Evolutionary conservation across 2,888 invertebrate species (phyloP).

Genomic region (Hoplodrina ambigua): DNA sequence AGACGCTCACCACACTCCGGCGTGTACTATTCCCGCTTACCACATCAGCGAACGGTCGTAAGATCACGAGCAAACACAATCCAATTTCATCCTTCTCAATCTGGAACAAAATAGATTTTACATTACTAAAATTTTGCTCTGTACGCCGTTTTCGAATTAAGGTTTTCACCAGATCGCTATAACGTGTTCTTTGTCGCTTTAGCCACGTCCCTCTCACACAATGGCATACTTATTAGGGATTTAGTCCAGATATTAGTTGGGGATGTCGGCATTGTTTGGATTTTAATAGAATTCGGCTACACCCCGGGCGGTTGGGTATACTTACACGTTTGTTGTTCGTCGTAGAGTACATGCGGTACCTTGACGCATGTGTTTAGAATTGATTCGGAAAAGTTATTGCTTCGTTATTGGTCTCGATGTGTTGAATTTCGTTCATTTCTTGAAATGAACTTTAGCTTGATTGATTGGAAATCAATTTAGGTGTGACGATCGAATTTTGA

Average conservation of each 20-base stretch:
- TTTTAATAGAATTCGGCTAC: constrained; percentile 89
- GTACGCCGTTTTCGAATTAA: constrained; percentile 43
- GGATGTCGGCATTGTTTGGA: constrained; percentile 89
- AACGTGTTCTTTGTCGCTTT: constrained; percentile 90
- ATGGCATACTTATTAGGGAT: constrained; percentile 91
- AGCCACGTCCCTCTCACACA: constrained; percentile 89
- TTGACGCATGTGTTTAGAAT: constrained; percentile 76
- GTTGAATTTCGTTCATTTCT: constrained; percentile 60
- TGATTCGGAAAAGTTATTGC: constrained; percentile 68
- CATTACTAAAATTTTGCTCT: constrained; percentile 6
- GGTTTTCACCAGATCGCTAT: constrained; percentile 83
- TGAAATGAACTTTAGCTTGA: constrained; percentile 17
- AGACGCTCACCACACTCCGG: constrained; percentile 89
- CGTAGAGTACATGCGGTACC: constrained; percentile 70
- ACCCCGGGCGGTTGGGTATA: constrained; percentile 86
- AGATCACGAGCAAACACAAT: constrained; percentile 53
- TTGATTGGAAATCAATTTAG: constrained; percentile 32
- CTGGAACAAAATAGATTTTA: constrained; percentile 53
- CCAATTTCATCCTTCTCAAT: constrained; percentile 55
- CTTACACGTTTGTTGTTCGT: constrained; percentile 68
- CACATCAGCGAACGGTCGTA: constrained; percentile 66
- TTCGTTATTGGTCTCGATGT: constrained; percentile 63
- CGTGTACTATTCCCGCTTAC: constrained; percentile 80
- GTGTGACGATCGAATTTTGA: background rate
- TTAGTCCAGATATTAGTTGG: constrained; percentile 91